A percentile compares a stretch with the other conserved stretches of the same genome.
Conservation (phyloP, 2,888 invertebrate species). For the Deilephila elpenor region DNA sequence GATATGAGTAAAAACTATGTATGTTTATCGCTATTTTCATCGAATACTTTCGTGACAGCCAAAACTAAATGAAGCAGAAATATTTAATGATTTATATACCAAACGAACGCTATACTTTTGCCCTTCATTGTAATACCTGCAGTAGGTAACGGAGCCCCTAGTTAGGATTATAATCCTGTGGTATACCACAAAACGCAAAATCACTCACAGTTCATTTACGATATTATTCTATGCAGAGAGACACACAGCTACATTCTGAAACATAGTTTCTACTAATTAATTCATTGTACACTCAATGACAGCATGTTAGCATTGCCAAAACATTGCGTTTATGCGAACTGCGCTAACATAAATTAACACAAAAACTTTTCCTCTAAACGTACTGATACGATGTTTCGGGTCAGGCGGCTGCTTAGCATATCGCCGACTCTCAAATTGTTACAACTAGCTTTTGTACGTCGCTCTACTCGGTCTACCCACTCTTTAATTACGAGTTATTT, state of each 20-base stretch:
- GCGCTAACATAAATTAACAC: constrained; percentile 57
- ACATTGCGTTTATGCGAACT: constrained; percentile 50
- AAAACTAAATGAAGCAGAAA: too few species aligned
- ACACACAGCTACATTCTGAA: background rate
- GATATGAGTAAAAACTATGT: too few species aligned
- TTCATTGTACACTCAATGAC: background rate
- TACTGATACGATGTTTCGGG: constrained; percentile 62
- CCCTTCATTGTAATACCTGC: too few species aligned
- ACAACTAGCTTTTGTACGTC: background rate
- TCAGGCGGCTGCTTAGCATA: constrained; percentile 57
- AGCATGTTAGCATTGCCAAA: constrained; percentile 30
- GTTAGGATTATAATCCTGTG: too few species aligned
- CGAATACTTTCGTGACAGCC: too few species aligned
- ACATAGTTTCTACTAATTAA: background rate
- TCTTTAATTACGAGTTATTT: constrained; percentile 41
- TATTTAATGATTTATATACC: too few species aligned
- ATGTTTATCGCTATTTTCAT: too few species aligned
- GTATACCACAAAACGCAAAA: too few species aligned
- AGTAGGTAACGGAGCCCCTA: too few species aligned
- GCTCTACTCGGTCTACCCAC: background rate
- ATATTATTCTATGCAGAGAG: too few species aligned
- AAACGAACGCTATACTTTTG: too few species aligned
- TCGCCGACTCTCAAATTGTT: constrained; percentile 33
- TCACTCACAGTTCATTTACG: too few species aligned
- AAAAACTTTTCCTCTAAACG: constrained; percentile 56